Conservation (phyloP, 2,113 vertebrate species). For the Lophochroa leadbeateri region DNA sequence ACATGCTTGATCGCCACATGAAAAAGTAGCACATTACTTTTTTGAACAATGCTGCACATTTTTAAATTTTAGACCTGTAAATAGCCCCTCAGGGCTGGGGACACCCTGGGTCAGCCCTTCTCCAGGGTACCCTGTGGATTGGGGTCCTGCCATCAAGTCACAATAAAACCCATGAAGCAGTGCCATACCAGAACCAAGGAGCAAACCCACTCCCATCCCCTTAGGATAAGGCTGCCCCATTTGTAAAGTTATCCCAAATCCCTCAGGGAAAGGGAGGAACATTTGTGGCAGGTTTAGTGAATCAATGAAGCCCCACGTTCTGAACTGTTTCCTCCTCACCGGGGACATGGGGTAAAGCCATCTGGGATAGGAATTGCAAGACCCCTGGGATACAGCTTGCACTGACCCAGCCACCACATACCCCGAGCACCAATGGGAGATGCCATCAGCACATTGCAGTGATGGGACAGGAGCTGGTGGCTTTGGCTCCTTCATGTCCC, state of each 20-base stretch:
- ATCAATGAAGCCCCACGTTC: fast-evolving
- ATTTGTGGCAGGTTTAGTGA: not conserved
- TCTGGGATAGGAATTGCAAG: not conserved
- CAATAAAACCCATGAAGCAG: not conserved
- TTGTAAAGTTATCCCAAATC: not conserved
- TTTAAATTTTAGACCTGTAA: no score
- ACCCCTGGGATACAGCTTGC: not conserved
- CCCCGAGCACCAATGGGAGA: fast-evolving
- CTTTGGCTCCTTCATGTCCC: not conserved
- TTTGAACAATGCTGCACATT: no score
- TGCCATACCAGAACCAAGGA: not conserved
- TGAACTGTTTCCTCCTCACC: not conserved
- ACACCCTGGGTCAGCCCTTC: not conserved
- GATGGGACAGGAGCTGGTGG: not conserved
- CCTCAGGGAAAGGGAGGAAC: not conserved
- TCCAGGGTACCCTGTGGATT: not conserved
- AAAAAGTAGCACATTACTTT: no score
- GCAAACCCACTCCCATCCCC: not conserved
- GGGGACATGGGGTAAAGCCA: not conserved
- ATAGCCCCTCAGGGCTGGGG: fast-evolving
- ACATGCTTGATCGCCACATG: no score
- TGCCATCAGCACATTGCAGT: fast-evolving
- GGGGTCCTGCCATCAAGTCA: fast-evolving
- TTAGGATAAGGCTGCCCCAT: fast-evolving
- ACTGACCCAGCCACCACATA: not conserved